Conservation (phyloP, 2,797 vertebrate species). For the Catharus ustulatus region DNA sequence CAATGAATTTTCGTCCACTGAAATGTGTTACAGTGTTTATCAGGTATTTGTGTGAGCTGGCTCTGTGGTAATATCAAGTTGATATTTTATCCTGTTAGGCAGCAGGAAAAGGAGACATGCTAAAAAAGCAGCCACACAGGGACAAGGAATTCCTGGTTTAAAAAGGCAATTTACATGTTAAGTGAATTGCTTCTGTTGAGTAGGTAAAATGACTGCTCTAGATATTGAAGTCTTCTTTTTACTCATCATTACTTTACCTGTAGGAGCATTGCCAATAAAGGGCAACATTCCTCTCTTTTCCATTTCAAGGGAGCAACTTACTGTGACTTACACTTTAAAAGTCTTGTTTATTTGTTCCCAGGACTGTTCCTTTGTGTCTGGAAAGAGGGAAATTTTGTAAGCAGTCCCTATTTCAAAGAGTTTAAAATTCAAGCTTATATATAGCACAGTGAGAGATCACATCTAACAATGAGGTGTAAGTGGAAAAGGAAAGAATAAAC, state of each 20-base stretch:
- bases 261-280: not conserved
- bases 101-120: not conserved
- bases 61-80: conserved; percentile 11
- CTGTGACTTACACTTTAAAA: not conserved
- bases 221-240: not conserved
- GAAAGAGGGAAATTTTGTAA: not conserved
- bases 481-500: conserved; percentile 17
- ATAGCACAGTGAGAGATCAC: not conserved
- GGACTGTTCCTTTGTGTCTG: not conserved
- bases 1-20: conserved; percentile 12
- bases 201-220: not conserved
- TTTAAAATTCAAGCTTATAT: not conserved
- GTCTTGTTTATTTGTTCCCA: not conserved
- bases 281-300: not conserved
- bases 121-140: not conserved
- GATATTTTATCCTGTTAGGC: conserved; percentile 11
- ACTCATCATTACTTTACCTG: not conserved
- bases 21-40: conserved; percentile 22
- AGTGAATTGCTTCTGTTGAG: not conserved
- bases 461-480: not conserved
- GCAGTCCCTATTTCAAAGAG: not conserved
- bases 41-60: conserved; percentile 15
- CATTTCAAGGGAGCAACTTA: not conserved
- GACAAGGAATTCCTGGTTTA: not conserved
- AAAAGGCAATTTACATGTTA: not conserved